Conservation (phyloP, 2,797 vertebrate species). For the Tympanoctomys barrerae region DNA sequence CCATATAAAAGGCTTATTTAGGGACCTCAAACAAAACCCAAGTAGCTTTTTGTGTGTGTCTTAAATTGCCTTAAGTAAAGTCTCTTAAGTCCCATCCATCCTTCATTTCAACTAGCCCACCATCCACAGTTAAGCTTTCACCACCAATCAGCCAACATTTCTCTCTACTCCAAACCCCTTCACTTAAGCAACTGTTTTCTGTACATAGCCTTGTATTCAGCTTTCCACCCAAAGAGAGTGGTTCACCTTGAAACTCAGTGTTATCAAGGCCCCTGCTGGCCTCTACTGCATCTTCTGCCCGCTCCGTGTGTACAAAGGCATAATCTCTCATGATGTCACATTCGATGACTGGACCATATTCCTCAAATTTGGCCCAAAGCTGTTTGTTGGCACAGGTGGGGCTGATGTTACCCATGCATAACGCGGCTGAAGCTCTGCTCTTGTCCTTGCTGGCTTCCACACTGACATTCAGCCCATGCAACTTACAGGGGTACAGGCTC, state of each 20-base stretch:
- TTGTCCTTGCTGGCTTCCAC: too few relatives aligned
- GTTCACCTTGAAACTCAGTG: slow-evolving; percentile 90
- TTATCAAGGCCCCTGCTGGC: too few relatives aligned
- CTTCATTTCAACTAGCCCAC: slow-evolving; percentile 35
- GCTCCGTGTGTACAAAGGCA: too few relatives aligned
- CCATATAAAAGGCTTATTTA: neutral
- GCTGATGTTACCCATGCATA: too few relatives aligned
- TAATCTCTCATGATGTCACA: too few relatives aligned
- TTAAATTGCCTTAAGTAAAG: neutral
- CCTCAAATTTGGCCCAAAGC: too few relatives aligned
- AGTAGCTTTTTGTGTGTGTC: neutral
- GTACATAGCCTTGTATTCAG: slow-evolving; percentile 20
- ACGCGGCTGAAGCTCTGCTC: too few relatives aligned
- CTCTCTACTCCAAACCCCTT: neutral
- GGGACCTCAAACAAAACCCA: slow-evolving; percentile 6
- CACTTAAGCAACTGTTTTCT: slow-evolving; percentile 54
- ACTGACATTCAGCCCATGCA: too few relatives aligned
- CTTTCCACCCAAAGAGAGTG: slow-evolving; percentile 60
- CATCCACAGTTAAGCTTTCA: neutral
- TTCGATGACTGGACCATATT: too few relatives aligned
- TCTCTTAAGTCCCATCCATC: neutral
- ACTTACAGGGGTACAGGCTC: too few relatives aligned
- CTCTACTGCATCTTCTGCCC: too few relatives aligned
- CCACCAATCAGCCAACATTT: slow-evolving; percentile 33
- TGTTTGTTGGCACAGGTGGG: too few relatives aligned